These are phyloP conservation scores for Athripsodes cinereus DNA, from an alignment of 2,888 invertebrate species.

Conservation along the genomic window DNA sequence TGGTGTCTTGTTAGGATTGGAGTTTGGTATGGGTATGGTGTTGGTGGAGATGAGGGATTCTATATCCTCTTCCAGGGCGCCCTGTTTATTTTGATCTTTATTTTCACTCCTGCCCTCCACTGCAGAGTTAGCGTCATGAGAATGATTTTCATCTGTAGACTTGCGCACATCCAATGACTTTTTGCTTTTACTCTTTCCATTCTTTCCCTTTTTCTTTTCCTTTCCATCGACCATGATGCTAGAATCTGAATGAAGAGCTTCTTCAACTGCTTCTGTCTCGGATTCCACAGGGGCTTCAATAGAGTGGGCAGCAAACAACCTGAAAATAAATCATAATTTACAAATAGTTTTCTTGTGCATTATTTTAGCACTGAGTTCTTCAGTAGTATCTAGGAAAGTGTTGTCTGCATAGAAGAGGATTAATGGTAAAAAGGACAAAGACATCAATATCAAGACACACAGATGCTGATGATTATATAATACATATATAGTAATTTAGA, in stretches of 20 bases:
- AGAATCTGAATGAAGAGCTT: conserved; percentile 29
- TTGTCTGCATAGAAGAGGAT: too few relatives aligned
- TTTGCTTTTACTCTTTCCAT: conserved; percentile 41
- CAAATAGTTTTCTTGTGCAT: too few relatives aligned
- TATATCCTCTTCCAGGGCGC: conserved; percentile 42
- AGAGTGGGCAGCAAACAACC: conserved; percentile 70
- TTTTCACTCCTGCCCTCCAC: conserved; percentile 23
- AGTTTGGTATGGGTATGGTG: conserved; percentile 35
- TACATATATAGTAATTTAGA: background rate
- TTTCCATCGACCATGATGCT: conserved; percentile 29
- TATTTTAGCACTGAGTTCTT: too few relatives aligned
- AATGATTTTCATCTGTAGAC: conserved; percentile 32
- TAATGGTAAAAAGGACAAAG: too few relatives aligned
- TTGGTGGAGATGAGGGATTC: conserved; percentile 49
- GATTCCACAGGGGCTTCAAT: conserved; percentile 54
- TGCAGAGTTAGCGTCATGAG: conserved; percentile 21
- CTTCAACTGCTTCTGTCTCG: conserved; percentile 40
- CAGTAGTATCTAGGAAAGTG: too few relatives aligned
- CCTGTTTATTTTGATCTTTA: conserved; percentile 38
- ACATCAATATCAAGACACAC: too few relatives aligned
- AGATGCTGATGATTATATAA: too few relatives aligned
- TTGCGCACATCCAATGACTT: conserved; percentile 42
- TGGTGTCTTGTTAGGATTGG: conserved; percentile 10
- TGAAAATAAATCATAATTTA: conserved; percentile 35
- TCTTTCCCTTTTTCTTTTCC: conserved; percentile 42